These are phyloP conservation scores for Trichosurus vulpecula DNA, from an alignment of 2,797 vertebrate genomes.

Conservation along the genomic window DNA sequence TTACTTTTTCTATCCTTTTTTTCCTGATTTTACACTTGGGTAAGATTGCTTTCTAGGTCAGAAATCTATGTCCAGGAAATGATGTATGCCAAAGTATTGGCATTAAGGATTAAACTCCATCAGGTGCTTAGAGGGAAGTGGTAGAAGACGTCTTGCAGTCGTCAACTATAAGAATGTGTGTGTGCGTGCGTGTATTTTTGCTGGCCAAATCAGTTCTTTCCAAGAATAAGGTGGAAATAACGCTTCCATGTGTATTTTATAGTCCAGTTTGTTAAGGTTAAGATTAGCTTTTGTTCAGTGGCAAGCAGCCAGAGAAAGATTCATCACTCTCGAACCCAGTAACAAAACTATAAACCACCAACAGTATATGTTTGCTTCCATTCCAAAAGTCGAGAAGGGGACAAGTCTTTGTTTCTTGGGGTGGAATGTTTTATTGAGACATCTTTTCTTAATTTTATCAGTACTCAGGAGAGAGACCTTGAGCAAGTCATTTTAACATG, in stretches of 20 bases:
- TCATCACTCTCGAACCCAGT: conserved; percentile 56
- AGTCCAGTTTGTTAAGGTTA: conserved; percentile 72
- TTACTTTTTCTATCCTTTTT: background rate
- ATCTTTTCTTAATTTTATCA: background rate
- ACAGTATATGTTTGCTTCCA: background rate
- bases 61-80: conserved; percentile 44
- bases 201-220: conserved; percentile 70
- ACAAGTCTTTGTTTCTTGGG: background rate
- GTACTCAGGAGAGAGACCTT: background rate
- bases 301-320: conserved; percentile 66
- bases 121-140: conserved; percentile 75
- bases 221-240: conserved; percentile 78
- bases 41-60: background rate
- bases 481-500: background rate
- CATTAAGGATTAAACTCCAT: conserved; percentile 65
- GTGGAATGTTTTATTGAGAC: background rate
- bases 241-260: conserved; percentile 64
- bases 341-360: conserved; percentile 57
- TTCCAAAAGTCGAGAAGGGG: background rate
- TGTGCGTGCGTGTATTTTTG: background rate
- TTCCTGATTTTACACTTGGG: background rate
- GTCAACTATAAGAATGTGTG: conserved; percentile 62
- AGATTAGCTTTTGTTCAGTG: conserved; percentile 79
- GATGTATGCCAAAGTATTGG: conserved; percentile 32
- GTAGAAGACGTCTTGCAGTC: conserved; percentile 73